These are phyloP conservation scores for Sparidentex hasta DNA, from an alignment of 2,797 vertebrate species.

Conservation along the genomic window DNA sequence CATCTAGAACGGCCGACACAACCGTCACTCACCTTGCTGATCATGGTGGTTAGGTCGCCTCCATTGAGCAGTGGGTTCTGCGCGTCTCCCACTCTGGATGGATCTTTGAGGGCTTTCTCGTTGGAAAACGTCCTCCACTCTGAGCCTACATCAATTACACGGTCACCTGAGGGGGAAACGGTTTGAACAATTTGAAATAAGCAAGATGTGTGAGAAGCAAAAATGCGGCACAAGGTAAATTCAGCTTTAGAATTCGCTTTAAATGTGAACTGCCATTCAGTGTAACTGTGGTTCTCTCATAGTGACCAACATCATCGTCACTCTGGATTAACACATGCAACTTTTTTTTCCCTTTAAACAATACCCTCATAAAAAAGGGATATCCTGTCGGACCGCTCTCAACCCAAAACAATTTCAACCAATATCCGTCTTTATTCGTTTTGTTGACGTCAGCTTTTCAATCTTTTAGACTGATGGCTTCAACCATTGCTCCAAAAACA, in stretches of 20 bases:
- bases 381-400: neutral
- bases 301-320: neutral
- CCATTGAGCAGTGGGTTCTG: slow-evolving; percentile 97
- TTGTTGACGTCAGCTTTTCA: neutral
- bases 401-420: neutral
- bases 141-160: slow-evolving; percentile 97
- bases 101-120: slow-evolving; percentile 98
- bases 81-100: slow-evolving; percentile 97
- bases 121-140: slow-evolving; percentile 99
- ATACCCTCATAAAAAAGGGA: neutral
- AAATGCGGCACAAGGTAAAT: neutral
- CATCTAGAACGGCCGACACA: neutral
- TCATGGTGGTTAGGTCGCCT: slow-evolving; percentile 98
- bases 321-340: neutral
- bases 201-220: neutral
- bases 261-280: too few species aligned
- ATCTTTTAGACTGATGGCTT: neutral
- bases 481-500: neutral
- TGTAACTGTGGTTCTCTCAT: too few species aligned
- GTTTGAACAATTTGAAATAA: neutral
- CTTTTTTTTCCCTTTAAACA: neutral
- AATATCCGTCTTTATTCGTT: neutral
- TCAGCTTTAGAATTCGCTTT: too few species aligned
- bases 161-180: slow-evolving; percentile 87
- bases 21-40: slow-evolving; percentile 92